Percentiles rank a stretch among this genome's conserved stretches.
These are phyloP conservation scores for Netta rufina DNA, from an alignment of 2,797 vertebrate genomes.

Conservation along the genomic window DNA sequence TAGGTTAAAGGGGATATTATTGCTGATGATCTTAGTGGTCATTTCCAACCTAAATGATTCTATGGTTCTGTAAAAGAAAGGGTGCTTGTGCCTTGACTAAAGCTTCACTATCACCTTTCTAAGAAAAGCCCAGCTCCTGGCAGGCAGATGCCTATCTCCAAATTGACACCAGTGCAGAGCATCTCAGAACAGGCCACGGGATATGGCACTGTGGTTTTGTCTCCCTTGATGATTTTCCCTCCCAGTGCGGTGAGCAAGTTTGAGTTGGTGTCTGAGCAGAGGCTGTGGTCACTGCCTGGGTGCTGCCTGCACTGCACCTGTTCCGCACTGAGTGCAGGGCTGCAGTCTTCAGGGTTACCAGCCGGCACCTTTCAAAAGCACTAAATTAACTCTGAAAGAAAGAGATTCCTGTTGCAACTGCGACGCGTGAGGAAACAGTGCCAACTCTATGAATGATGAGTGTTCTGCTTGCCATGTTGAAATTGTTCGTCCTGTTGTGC, in stretches of 20 bases:
- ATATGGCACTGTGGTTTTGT: neutral
- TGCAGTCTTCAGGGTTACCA: neutral
- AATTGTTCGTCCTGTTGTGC: constrained; percentile 65
- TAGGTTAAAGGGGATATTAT: neutral
- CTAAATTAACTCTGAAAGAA: constrained; percentile 59
- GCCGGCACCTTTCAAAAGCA: constrained; percentile 34
- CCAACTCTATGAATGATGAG: constrained; percentile 59
- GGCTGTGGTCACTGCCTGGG: neutral
- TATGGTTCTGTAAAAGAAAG: neutral
- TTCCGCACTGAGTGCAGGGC: neutral
- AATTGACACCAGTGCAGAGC: neutral
- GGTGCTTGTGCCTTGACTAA: neutral
- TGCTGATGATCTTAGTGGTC: neutral
- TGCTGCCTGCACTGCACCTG: neutral
- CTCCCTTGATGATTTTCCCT: neutral
- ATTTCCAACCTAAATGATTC: too few species aligned
- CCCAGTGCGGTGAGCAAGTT: neutral
- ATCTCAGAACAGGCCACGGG: neutral
- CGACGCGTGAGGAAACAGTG: constrained; percentile 24
- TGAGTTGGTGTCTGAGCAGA: neutral
- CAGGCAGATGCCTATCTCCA: neutral
- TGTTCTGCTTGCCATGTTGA: constrained; percentile 54
- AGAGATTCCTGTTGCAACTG: constrained; percentile 58
- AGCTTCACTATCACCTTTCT: neutral
- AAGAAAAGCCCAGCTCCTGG: neutral